Conservation (phyloP, 2,797 vertebrate species). For the Aldrovandia affinis region DNA sequence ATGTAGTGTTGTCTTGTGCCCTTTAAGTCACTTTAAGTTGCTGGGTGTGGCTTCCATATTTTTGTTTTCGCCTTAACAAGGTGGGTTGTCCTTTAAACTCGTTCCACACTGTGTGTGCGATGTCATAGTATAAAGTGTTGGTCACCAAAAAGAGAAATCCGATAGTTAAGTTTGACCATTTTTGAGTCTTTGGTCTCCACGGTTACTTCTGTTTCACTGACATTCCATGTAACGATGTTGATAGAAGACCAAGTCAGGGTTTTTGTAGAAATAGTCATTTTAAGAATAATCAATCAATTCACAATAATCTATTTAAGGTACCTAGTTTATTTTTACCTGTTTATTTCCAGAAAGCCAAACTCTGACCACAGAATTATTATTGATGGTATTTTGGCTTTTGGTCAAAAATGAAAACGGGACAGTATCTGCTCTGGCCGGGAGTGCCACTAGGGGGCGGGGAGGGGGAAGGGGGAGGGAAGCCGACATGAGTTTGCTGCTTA, state of each 20-base stretch:
- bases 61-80: constrained; percentile 31
- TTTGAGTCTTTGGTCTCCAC: not conserved
- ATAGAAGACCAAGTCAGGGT: not conserved
- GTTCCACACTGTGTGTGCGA: constrained; percentile 48
- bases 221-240: not conserved
- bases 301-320: too few species aligned
- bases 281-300: too few species aligned
- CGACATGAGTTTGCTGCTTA: too few species aligned
- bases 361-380: not conserved
- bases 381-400: not conserved
- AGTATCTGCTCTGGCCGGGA: too few species aligned
- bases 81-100: constrained; percentile 58
- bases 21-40: constrained; percentile 48
- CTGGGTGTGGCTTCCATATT: constrained; percentile 58
- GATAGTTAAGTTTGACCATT: not conserved
- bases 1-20: constrained; percentile 46
- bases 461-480: too few species aligned
- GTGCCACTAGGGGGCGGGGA: too few species aligned
- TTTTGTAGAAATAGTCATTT: not conserved
- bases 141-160: too few species aligned
- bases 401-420: not conserved
- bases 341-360: not conserved
- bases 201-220: not conserved
- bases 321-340: too few species aligned
- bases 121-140: not conserved